A percentile compares a stretch with the other conserved stretches of the same genome.
Conservation (phyloP, 2,888 invertebrate genomes). For the Drosophila pegasa region DNA sequence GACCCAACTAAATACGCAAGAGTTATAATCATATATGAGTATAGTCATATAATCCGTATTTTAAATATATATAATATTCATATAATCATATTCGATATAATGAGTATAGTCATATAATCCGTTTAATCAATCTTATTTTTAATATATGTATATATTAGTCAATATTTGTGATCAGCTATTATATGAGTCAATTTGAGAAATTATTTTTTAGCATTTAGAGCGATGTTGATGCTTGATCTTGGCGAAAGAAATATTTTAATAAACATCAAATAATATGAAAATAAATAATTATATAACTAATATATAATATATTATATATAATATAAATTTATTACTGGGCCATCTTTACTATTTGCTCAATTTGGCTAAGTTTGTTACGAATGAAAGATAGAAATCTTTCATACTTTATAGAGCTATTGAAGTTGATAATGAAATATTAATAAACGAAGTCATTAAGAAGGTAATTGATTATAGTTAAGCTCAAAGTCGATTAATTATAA, state of each 20-base stretch:
- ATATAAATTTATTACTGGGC: no score
- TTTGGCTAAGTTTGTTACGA: background rate
- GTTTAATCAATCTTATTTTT: background rate
- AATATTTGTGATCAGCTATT: background rate
- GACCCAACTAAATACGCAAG: background rate
- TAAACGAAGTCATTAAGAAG: background rate
- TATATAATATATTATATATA: no score
- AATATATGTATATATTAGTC: background rate
- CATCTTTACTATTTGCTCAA: no score
- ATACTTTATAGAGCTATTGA: background rate
- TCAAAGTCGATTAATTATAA: background rate
- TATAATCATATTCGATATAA: no score
- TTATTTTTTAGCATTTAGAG: background rate
- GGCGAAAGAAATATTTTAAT: background rate
- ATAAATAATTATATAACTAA: background rate
- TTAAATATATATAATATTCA: no score
- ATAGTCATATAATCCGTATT: background rate
- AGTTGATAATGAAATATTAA: no score
- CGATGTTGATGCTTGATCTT: background rate
- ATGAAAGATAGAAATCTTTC: background rate
- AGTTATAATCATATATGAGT: background rate
- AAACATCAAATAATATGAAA: no score
- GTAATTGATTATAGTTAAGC: background rate
- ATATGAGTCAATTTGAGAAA: background rate
- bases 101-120: background rate